Percentiles rank a stretch among this genome's conserved stretches.
These are phyloP conservation scores for Turritopsis dohrnii DNA, from an alignment of 30 jellyfish, hydroid and myxozoan genomes.

Conservation along the genomic window DNA sequence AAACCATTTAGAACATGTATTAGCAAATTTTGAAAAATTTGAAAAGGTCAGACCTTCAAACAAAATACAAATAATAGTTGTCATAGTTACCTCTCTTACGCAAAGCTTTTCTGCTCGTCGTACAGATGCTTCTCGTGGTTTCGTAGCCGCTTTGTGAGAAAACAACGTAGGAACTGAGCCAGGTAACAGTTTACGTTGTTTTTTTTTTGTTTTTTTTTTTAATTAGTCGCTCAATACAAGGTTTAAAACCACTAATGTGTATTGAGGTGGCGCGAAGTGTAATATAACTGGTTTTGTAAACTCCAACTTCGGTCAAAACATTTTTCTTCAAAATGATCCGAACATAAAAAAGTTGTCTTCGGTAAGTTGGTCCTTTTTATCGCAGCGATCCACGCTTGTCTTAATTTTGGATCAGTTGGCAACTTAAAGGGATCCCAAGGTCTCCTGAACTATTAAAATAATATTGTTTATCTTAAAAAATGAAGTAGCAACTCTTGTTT, in stretches of 20 bases:
- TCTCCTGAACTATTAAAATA: too few relatives aligned
- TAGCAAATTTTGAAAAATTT: too few relatives aligned
- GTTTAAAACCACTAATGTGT: too few relatives aligned
- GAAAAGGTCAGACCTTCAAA: background rate
- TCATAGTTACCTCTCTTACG: background rate
- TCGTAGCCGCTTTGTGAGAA: background rate
- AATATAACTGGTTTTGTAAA: background rate
- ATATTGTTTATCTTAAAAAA: too few relatives aligned
- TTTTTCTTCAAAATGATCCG: conserved; percentile 1
- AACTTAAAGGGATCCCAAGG: too few relatives aligned
- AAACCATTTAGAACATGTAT: too few relatives aligned
- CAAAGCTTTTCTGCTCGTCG: background rate
- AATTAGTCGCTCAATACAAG: too few relatives aligned
- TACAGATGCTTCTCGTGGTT: background rate
- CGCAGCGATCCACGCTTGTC: background rate
- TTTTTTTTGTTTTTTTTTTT: too few relatives aligned
- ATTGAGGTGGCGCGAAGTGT: background rate
- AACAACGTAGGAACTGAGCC: conserved; percentile 9
- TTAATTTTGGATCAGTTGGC: background rate
- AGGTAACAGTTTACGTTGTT: conserved; percentile 1
- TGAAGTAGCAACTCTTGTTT: too few relatives aligned
- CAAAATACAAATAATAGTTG: background rate
- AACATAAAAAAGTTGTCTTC: background rate
- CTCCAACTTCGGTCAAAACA: conserved; percentile 7
- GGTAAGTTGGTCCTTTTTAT: conserved; percentile 1